Base-by-base conservation (phyloP, 2,113 vertebrate genomes). In the Pantherophis guttatus region DNA sequence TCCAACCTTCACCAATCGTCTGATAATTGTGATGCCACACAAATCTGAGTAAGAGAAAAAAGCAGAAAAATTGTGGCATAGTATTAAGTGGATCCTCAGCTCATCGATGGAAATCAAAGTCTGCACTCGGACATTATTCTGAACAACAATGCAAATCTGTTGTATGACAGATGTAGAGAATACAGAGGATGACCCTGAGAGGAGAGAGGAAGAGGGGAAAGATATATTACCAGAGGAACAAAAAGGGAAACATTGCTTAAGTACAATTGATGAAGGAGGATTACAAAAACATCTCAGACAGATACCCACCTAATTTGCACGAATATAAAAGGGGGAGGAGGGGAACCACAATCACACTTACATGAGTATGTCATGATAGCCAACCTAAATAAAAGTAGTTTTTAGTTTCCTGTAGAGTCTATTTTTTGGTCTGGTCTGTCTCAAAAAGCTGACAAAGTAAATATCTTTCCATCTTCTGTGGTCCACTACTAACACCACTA, bases 21-120 rank as follows among this genome's bases (percentile, higher is more conserved):
- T 85, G 57, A 57, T 89, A n/a, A 57, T 88, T 87, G 2, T 93
- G 88, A 91, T 94, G 70, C 53, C 90, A 91, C 39, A 92, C 93
- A 81, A 92, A 92, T 86, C 90, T 92, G 87, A 33, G 58, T 3
- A 33, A 26, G 19, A 39, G 12, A 33, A 81, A n/a, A 7, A 23
- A 52, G 9, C 6, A 29, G 24, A 70, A 54, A 54, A n/a, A 90
- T 21, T 1, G 75, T 21, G 33, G 75, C 33, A 3, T 21, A 1
- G 70, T 81, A 39, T 81, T 81, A 81, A 1, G 8, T 44, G 33
- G 7, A 44, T 44, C 33, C n/a, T 8, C 62, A 48, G 5, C n/a
- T 21, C 65, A 29, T 23, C 50, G 29, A 33, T 5, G 44, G 55
- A 26, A 19, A 62, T n/a, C 48, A 53, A 2, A 70, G 33, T 39